These are phyloP conservation scores for Serinus canaria DNA, from an alignment of 2,113 vertebrate genomes.

Conservation along the genomic window DNA sequence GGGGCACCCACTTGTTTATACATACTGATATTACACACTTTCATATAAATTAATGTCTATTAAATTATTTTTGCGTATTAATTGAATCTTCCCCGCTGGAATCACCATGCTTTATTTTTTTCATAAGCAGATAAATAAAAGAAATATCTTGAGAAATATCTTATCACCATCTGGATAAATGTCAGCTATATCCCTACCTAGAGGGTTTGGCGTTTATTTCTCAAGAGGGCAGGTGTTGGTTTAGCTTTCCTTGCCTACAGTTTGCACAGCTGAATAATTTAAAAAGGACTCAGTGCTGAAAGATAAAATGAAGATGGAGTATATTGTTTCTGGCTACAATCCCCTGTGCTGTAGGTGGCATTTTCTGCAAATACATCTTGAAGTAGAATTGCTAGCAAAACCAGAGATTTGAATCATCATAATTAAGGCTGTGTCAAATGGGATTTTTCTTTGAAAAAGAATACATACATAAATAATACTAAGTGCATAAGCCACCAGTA, in stretches of 20 bases:
- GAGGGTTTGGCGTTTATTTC: conserved; percentile 34
- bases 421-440: background rate
- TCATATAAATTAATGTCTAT: background rate
- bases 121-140: conserved; percentile 10
- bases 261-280: conserved; percentile 63
- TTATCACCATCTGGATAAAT: conserved; percentile 56
- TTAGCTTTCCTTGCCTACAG: conserved; percentile 52
- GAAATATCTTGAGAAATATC: conserved; percentile 15
- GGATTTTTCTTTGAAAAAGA: background rate
- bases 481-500: background rate
- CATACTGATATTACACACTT: background rate
- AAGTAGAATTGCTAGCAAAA: background rate
- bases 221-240: conserved; percentile 29
- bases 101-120: background rate
- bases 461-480: background rate
- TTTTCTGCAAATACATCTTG: conserved; percentile 43
- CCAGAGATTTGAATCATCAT: conserved; percentile 1
- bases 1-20: background rate
- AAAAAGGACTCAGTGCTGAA: conserved; percentile 35
- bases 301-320: conserved; percentile 59
- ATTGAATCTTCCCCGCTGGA: background rate
- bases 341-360: conserved; percentile 22
- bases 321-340: conserved; percentile 51
- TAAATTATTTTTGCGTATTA: background rate
- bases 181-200: conserved; percentile 27